Conservation (phyloP, 2,888 invertebrate species). For the Cheilosia vernalis region DNA sequence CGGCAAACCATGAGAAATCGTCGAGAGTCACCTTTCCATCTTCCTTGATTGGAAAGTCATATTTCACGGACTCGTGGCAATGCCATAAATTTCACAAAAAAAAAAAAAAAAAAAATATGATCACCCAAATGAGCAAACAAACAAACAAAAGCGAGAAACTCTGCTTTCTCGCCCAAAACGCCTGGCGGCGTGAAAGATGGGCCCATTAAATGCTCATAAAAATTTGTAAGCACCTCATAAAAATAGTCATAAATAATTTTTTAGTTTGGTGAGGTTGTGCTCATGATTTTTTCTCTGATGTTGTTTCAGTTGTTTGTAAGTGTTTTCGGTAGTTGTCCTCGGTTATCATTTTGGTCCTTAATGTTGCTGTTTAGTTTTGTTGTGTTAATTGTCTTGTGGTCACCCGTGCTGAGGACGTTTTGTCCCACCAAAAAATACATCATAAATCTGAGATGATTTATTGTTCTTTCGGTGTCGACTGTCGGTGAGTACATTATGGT, state of each 20-base stretch:
- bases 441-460: conserved; percentile 74
- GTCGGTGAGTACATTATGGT: conserved; percentile 12
- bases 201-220: conserved; percentile 84
- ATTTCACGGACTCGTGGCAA: conserved; percentile 67
- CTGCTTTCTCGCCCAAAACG: conserved; percentile 63
- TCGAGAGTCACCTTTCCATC: conserved; percentile 10
- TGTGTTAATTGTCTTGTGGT: conserved; percentile 70
- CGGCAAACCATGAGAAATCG: conserved; percentile 75
- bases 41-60: conserved; percentile 72
- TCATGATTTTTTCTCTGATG: conserved; percentile 58
- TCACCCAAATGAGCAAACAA: conserved; percentile 44
- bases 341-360: conserved; percentile 64
- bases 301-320: conserved; percentile 69
- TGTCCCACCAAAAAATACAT: conserved; percentile 46
- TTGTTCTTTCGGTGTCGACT: conserved; percentile 42
- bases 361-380: conserved; percentile 63
- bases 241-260: conserved; percentile 83
- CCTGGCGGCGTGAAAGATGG: conserved; percentile 74
- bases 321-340: conserved; percentile 76
- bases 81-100: conserved; percentile 68
- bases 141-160: conserved; percentile 54
- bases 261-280: conserved; percentile 50
- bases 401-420: conserved; percentile 68
- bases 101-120: conserved; percentile 19
- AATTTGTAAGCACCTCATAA: conserved; percentile 84